Conservation (phyloP, 2,888 invertebrate species). For the Acrobasis suavella region DNA sequence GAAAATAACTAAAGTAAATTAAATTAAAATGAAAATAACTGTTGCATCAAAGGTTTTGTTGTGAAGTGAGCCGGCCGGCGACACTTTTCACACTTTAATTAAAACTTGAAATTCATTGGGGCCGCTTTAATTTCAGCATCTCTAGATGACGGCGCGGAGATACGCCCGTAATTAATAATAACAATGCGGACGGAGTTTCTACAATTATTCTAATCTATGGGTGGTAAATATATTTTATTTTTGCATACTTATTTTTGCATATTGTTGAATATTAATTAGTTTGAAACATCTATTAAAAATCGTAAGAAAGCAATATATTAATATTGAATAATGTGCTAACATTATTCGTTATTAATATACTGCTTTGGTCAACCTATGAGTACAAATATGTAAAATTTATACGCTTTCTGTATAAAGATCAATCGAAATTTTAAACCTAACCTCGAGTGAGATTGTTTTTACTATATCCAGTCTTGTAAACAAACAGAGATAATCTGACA, state of each 20-base stretch:
- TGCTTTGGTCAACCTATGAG: no score
- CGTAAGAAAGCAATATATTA: no score
- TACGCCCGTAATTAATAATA: constrained; percentile 19
- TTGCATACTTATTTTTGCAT: not conserved
- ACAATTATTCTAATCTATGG: constrained; percentile 10
- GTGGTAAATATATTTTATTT: constrained; percentile 9
- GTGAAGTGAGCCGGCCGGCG: constrained; percentile 26
- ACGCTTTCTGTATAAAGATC: no score
- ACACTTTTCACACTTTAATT: constrained; percentile 61
- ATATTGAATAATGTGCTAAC: no score
- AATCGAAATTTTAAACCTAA: no score
- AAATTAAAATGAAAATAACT: constrained; percentile 9
- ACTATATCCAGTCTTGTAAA: constrained; percentile 2
- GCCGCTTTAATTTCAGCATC: constrained; percentile 31
- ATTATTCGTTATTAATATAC: no score
- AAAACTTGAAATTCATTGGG: constrained; percentile 64
- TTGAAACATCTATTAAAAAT: no score
- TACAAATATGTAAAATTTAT: no score
- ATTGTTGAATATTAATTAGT: no score
- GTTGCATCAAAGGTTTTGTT: constrained; percentile 18
- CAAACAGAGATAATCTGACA: constrained; percentile 23
- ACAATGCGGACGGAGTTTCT: constrained; percentile 15
- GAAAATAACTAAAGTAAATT: not conserved
- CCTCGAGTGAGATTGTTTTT: no score
- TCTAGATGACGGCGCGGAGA: constrained; percentile 24